Evolutionary conservation across 2,888 invertebrate genomes (phyloP), one percentile per base, ranked within the genome.

Genomic region (Hypomecis atomaria): DNA sequence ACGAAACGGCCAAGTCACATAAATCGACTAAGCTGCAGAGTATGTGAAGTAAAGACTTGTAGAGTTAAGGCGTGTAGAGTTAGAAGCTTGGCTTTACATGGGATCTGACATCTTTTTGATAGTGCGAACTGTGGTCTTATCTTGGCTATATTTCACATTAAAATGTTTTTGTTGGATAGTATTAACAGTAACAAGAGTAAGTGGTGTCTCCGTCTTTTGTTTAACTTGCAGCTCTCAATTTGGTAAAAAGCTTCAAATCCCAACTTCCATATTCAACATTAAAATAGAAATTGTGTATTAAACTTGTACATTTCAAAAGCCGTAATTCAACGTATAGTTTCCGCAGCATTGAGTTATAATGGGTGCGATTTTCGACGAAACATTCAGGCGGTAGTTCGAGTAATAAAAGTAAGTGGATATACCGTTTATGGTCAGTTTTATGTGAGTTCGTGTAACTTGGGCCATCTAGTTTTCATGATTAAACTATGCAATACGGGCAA

Each of bases 381-480:
- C 79, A 81, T 85, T 82, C 82, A 55, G 57, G 74, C 76, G 73
- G 77, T 76, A 77, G 77, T 75, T 79, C 67, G 69, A 61, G 83
- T 75, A 82, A 81, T 89, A 89, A 89, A 88, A 83, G 78, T 85
- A 83, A 88, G 87, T 86, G 84, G 84, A 86, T 84, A 83, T 83
- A 74, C 78, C 84, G 84, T 89, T 89, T 88, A 88, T 77, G 78
- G 73, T 73, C 49, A 66, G 72, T 83, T 89, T 90, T 86, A 88
- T 85, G 84, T 70, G 81, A 80, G 78, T 86, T 84, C 84, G 80
- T 80, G 78, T 75, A 77, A 79, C 69, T 68, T 74, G 71, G 76
- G 77, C 65, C 65, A 61, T 65, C 65, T 58, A 60, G 65, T 43
- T 58, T 74, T 78, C 76, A 82, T 83, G 83, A 87, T 88, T 86